These are phyloP conservation scores for Drosophila lacteicornis DNA, from an alignment of 1,140 invertebrate genomes.

Conservation along the genomic window DNA sequence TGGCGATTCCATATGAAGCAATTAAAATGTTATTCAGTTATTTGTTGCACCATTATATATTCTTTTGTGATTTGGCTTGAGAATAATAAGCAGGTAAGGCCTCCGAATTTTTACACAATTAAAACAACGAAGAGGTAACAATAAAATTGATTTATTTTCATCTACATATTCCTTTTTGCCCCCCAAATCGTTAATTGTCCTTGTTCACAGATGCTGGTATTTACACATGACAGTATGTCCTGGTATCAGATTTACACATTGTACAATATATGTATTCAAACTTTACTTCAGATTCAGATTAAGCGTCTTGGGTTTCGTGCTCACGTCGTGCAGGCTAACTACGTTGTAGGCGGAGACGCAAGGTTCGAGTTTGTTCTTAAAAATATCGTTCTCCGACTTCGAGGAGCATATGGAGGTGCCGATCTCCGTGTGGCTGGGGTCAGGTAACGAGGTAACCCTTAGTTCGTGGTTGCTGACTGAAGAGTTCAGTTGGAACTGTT, in stretches of 20 bases:
- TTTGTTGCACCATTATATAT: conserved; percentile 34
- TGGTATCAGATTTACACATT: conserved; percentile 34
- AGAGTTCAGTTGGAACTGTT: conserved; percentile 45
- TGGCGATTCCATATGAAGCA: conserved; percentile 40
- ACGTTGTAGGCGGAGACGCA: conserved; percentile 57
- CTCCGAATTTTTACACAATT: neutral
- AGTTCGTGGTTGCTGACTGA: conserved; percentile 47
- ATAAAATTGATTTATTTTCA: conserved; percentile 47
- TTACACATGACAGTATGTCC: conserved; percentile 37
- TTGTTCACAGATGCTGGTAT: conserved; percentile 44
- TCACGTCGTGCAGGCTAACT: conserved; percentile 64
- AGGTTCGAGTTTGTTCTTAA: conserved; percentile 49
- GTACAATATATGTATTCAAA: conserved; percentile 18
- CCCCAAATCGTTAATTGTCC: conserved; percentile 33
- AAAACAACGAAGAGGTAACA: conserved; percentile 16
- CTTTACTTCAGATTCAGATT: conserved; percentile 38
- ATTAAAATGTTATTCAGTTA: conserved; percentile 59
- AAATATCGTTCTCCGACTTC: conserved; percentile 69
- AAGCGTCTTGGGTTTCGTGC: conserved; percentile 34
- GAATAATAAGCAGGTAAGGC: neutral
- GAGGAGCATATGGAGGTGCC: conserved; percentile 47
- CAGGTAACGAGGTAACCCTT: conserved; percentile 27
- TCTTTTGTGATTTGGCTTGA: neutral
- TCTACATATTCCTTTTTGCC: conserved; percentile 20
- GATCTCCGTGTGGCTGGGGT: conserved; percentile 22